Conservation (phyloP, 2,113 vertebrate genomes). For the Macroglossus sobrinus region DNA sequence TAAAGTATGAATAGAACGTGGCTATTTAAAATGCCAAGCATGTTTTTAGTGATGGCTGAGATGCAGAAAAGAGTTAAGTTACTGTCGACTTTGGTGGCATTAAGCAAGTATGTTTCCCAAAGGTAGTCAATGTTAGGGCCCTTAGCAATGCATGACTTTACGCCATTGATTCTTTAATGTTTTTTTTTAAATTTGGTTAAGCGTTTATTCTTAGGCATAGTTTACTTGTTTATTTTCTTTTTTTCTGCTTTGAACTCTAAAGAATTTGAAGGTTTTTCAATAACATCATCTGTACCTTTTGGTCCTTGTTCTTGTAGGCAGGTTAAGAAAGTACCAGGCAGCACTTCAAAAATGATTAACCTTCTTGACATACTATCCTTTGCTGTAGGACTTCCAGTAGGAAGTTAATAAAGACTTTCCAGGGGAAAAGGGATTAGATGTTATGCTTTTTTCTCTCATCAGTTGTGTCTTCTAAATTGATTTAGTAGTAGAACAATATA, state of each 20-base stretch:
- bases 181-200: not conserved
- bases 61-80: not conserved
- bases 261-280: slow-evolving; percentile 2
- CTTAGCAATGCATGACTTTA: not conserved
- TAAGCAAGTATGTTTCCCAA: not conserved
- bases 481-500: slow-evolving; percentile 1
- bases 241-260: not conserved
- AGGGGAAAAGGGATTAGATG: not conserved
- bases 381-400: not conserved
- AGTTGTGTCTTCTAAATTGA: not conserved
- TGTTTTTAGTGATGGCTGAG: not conserved
- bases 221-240: not conserved
- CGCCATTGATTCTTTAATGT: not conserved
- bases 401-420: not conserved
- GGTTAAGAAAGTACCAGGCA: not conserved
- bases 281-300: not conserved
- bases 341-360: not conserved
- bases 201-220: not conserved
- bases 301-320: not conserved
- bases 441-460: not conserved
- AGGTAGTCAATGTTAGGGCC: not conserved
- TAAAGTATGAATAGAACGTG: not conserved
- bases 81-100: not conserved
- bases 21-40: not conserved
- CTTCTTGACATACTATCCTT: not conserved